phyloP scores from a whole-genome alignment of 2,888 invertebrate genomes.

The Catocala sponsa region DNA sequence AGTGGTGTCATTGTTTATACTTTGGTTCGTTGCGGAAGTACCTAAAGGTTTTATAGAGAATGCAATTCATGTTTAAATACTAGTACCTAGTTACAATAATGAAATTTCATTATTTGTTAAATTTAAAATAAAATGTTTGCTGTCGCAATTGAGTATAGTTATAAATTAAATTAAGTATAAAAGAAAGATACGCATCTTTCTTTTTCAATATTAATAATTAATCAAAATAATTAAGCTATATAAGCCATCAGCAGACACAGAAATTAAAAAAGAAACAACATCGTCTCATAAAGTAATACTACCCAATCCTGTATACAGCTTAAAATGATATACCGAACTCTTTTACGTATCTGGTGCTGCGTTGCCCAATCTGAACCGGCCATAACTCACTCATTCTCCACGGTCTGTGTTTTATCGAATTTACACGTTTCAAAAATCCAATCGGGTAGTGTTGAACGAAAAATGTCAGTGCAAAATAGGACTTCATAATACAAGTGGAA shows the following conservation, averaged over 20 bases:
- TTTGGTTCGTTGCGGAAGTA: neutral
- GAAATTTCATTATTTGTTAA: too few relatives aligned
- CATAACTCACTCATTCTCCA: constrained; percentile 63
- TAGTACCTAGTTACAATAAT: too few relatives aligned
- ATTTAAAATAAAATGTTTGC: too few relatives aligned
- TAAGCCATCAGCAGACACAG: fast-evolving
- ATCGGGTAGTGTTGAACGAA: constrained; percentile 80
- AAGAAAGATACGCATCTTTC: too few relatives aligned
- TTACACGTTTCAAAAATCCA: constrained; percentile 86
- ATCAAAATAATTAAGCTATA: too few relatives aligned
- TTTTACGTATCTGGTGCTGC: constrained; percentile 39
- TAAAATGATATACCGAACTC: constrained; percentile 46
- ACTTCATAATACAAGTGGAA: constrained; percentile 81
- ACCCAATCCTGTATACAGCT: constrained; percentile 37
- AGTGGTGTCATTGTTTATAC: constrained; percentile 18
- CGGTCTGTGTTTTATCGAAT: constrained; percentile 77
- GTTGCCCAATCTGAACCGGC: constrained; percentile 48
- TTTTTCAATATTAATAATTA: too few relatives aligned
- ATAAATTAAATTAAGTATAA: too few relatives aligned
- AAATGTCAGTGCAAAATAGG: constrained; percentile 84
- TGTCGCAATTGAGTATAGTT: too few relatives aligned
- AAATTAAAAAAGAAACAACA: too few relatives aligned
- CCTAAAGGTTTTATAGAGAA: too few relatives aligned
- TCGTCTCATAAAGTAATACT: constrained; percentile 13
- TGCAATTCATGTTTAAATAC: too few relatives aligned